phyloP scores from a whole-genome alignment of 2,888 invertebrate species.

The Lasioglossum oenotherae region DNA sequence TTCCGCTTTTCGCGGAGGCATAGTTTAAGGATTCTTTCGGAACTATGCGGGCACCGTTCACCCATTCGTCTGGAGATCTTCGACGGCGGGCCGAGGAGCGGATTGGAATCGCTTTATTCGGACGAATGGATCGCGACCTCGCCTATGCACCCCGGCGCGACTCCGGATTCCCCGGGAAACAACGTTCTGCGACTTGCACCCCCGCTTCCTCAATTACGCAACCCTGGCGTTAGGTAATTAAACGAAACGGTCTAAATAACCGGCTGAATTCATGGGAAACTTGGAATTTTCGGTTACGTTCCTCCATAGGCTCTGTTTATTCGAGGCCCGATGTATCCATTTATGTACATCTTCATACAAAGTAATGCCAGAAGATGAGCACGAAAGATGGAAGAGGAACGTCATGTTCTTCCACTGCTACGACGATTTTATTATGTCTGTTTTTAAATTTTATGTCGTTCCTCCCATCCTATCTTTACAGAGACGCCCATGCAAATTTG shows the following conservation, averaged over 20 bases:
- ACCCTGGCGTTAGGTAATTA: constrained; percentile 54
- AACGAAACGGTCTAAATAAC: constrained; percentile 58
- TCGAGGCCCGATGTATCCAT: not conserved
- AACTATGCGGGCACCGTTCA: constrained; percentile 62
- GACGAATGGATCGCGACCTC: constrained; percentile 49
- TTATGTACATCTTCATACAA: not conserved
- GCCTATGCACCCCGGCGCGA: not conserved
- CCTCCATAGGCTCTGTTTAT: not conserved
- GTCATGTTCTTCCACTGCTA: not conserved
- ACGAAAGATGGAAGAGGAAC: not conserved
- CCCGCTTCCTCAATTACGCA: constrained; percentile 47
- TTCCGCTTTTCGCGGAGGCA: constrained; percentile 35
- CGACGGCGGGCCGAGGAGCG: constrained; percentile 20
- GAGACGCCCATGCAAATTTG: not conserved
- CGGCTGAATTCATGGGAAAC: not conserved
- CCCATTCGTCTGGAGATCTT: constrained; percentile 32
- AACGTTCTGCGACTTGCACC: not conserved
- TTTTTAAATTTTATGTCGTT: not conserved
- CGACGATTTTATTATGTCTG: not conserved
- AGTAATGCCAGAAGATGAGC: not conserved
- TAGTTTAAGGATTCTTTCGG: constrained; percentile 64
- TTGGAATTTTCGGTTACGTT: not conserved
- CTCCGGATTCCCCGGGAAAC: constrained; percentile 37
- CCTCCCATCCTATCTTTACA: not conserved
- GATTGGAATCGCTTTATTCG: constrained; percentile 53